Percentiles rank a stretch among this genome's conserved stretches.
These are phyloP conservation scores for Sebastes matsubarae DNA, from an alignment of 2,797 vertebrate genomes.

Conservation along the genomic window DNA sequence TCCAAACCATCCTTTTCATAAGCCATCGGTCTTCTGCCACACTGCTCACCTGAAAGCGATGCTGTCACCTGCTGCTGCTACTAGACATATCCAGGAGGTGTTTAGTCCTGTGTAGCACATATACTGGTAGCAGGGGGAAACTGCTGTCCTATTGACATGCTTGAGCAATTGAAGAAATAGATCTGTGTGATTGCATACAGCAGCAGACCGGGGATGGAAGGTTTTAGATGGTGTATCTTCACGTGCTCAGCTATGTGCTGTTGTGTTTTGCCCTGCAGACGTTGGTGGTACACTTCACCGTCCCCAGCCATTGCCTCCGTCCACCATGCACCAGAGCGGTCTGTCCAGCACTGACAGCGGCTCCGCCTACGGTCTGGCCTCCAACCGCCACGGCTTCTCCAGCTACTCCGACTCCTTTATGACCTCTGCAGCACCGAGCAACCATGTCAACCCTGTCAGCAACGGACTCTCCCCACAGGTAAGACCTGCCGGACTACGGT, in stretches of 20 bases:
- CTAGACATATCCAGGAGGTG: too few relatives aligned
- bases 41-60: too few relatives aligned
- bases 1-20: too few relatives aligned
- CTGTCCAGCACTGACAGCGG: constrained; percentile 82
- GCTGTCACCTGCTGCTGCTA: too few relatives aligned
- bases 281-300: constrained; percentile 90
- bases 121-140: too few relatives aligned
- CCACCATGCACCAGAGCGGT: constrained; percentile 94
- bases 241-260: neutral
- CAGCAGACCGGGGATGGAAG: neutral
- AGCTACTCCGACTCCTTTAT: constrained; percentile 96
- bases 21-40: too few relatives aligned
- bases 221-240: neutral
- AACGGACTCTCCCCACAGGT: constrained; percentile 96
- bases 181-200: too few relatives aligned
- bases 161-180: too few relatives aligned
- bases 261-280: constrained; percentile 76
- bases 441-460: constrained; percentile 94
- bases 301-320: constrained; percentile 93
- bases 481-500: constrained; percentile 35
- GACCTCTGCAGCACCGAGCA: constrained; percentile 87
- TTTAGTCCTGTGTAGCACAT: too few relatives aligned
- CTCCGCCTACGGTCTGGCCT: constrained; percentile 88
- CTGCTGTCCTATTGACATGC: too few relatives aligned
- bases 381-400: constrained; percentile 91